Evolutionary conservation across 2,113 vertebrate species (phyloP).

Genomic region (Carassius auratus): DNA sequence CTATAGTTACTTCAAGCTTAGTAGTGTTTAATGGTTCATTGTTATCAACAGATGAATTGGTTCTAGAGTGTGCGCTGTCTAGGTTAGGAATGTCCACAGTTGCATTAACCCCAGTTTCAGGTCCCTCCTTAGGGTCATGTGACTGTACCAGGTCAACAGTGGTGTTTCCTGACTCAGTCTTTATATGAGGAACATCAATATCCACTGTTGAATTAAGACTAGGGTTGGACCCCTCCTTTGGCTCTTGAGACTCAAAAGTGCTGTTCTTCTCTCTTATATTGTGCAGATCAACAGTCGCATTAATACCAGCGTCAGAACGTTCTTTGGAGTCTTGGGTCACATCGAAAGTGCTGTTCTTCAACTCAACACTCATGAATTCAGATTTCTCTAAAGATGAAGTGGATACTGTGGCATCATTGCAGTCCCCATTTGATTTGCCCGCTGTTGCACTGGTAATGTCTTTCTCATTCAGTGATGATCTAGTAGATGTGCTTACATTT

Average conservation of each 20-base stretch:
- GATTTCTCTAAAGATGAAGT: conserved; percentile 11
- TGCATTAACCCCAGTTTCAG: not conserved
- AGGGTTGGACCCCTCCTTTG: not conserved
- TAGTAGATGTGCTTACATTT: conserved; percentile 26
- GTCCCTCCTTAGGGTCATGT: conserved; percentile 17
- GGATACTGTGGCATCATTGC: not conserved
- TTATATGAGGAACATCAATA: not conserved
- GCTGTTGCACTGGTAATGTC: not conserved
- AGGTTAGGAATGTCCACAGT: conserved; percentile 28
- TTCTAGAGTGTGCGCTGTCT: not conserved
- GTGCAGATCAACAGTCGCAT: conserved; percentile 9
- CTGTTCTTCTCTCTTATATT: not conserved
- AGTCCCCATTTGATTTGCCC: not conserved
- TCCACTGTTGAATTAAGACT: conserved; percentile 35
- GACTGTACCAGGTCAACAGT: conserved; percentile 46
- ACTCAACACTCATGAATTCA: not conserved
- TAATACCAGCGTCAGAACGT: not conserved
- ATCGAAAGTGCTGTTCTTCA: conserved; percentile 42
- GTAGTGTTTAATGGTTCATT: conserved; percentile 4
- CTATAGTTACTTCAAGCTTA: conserved; percentile 8
- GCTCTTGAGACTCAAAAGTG: conserved; percentile 23
- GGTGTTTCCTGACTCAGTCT: conserved; percentile 3
- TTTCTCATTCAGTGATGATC: conserved; percentile 17
- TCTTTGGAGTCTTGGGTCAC: conserved; percentile 44
- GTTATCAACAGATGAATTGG: conserved; percentile 19